A percentile compares a stretch with the other conserved stretches of the same genome.
phyloP scores from a whole-genome alignment of 2,888 invertebrate species.

The Sarcophaga variegata region DNA sequence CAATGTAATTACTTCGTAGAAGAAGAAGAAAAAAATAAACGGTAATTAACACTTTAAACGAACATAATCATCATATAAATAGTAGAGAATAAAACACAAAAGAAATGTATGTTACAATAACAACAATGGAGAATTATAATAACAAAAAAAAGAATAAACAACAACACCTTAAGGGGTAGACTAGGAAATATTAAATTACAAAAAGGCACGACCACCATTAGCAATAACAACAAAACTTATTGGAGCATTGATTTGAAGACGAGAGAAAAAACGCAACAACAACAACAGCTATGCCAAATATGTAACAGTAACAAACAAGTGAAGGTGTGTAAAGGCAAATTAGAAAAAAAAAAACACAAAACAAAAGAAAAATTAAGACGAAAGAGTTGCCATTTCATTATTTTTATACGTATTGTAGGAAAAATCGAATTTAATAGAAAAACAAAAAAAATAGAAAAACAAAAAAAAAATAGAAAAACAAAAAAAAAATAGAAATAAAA shows the following conservation, averaged over 20 bases:
- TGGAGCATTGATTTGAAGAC: slow-evolving; percentile 56
- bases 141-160: slow-evolving; percentile 8
- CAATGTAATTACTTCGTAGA: too few species aligned
- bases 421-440: background rate
- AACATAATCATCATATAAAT: background rate
- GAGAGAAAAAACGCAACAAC: background rate
- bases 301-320: slow-evolving; percentile 18
- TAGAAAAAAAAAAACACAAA: background rate
- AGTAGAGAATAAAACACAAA: slow-evolving; percentile 1
- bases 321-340: background rate
- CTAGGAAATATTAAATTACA: slow-evolving; percentile 64
- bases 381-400: background rate
- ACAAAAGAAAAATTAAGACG: background rate
- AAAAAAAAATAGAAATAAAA: too few species aligned
- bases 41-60: slow-evolving; percentile 31
- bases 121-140: slow-evolving; percentile 4
- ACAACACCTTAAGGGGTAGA: slow-evolving; percentile 30
- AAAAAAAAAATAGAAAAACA: too few species aligned
- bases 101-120: too few species aligned
- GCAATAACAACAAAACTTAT: slow-evolving; percentile 38
- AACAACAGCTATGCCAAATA: background rate
- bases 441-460: too few species aligned
- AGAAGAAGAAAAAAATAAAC: background rate
- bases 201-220: slow-evolving; percentile 2
- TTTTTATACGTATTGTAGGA: background rate